phyloP scores from a whole-genome alignment of 2,113 vertebrate species.

The Syngnathus floridae region DNA sequence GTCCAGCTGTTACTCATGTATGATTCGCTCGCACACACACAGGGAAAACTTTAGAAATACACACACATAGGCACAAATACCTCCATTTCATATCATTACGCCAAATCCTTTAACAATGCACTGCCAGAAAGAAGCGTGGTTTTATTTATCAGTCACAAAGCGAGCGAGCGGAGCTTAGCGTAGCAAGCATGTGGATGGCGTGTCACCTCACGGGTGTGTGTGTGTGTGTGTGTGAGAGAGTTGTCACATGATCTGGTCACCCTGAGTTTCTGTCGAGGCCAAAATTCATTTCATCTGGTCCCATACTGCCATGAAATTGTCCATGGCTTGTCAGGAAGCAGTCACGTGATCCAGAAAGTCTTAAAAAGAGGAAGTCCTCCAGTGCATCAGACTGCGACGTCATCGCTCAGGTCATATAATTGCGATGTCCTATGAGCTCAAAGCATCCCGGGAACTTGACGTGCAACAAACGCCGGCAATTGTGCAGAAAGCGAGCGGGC shows the following conservation, averaged over 20 bases:
- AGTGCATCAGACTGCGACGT: neutral
- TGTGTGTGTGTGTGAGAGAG: neutral
- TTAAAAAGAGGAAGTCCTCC: neutral
- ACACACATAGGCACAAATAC: conserved; percentile 8
- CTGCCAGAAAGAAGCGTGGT: neutral
- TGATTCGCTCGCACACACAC: neutral
- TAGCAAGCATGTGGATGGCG: neutral
- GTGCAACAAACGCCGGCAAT: too few relatives aligned
- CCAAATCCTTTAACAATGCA: neutral
- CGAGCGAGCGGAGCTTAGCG: neutral
- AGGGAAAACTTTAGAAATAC: neutral
- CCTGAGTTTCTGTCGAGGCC: conserved; percentile 2
- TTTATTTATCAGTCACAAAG: conserved; percentile 5
- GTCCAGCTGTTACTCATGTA: conserved; percentile 40
- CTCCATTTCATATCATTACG: neutral
- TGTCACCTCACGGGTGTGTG: too few relatives aligned
- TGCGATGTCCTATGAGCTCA: neutral
- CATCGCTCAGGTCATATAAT: neutral
- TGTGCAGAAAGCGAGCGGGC: conserved; percentile 15
- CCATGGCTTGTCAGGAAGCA: neutral
- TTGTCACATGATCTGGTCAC: neutral
- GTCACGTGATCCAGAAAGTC: neutral
- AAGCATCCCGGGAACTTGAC: neutral
- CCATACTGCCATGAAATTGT: neutral
- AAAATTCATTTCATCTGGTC: neutral